These are phyloP conservation scores for Athetis lepigone DNA, from an alignment of 2,888 invertebrate genomes.

Conservation along the genomic window DNA sequence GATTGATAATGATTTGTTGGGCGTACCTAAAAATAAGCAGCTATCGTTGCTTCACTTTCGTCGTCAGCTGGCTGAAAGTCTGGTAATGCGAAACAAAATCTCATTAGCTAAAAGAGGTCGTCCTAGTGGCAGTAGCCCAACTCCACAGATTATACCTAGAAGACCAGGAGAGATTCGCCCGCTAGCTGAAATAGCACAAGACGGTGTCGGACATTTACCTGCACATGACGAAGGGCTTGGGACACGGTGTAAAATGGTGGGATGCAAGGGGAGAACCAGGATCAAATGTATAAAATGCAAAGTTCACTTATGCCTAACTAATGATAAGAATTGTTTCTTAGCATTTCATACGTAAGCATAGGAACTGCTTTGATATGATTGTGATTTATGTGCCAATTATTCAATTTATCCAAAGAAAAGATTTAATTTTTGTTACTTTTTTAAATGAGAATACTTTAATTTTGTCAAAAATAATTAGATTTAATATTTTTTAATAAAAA, in stretches of 20 bases:
- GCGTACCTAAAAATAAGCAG: slow-evolving; percentile 56
- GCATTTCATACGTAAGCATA: not conserved
- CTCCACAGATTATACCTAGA: not conserved
- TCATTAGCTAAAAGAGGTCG: slow-evolving; percentile 47
- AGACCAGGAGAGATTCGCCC: slow-evolving; percentile 1
- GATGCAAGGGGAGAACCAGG: not conserved
- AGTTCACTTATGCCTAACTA: slow-evolving; percentile 3
- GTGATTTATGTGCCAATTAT: too few species aligned
- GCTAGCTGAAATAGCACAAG: not conserved
- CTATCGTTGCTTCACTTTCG: slow-evolving; percentile 61
- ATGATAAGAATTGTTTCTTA: slow-evolving; percentile 11
- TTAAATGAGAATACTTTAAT: too few species aligned
- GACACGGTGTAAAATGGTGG: slow-evolving; percentile 8
- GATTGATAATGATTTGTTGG: slow-evolving; percentile 50
- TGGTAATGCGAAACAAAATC: slow-evolving; percentile 61
- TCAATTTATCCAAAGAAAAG: too few species aligned
- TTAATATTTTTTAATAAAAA: too few species aligned
- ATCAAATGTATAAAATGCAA: slow-evolving; percentile 1
- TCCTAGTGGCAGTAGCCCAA: not conserved
- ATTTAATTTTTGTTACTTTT: too few species aligned
- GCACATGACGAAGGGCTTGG: slow-evolving; percentile 6
- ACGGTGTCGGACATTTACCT: not conserved
- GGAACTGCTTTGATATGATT: too few species aligned
- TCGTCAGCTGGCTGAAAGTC: slow-evolving; percentile 56
- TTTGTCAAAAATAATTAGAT: too few species aligned